phyloP scores from a whole-genome alignment of 2,888 invertebrate species.

The Tipula helvola region DNA sequence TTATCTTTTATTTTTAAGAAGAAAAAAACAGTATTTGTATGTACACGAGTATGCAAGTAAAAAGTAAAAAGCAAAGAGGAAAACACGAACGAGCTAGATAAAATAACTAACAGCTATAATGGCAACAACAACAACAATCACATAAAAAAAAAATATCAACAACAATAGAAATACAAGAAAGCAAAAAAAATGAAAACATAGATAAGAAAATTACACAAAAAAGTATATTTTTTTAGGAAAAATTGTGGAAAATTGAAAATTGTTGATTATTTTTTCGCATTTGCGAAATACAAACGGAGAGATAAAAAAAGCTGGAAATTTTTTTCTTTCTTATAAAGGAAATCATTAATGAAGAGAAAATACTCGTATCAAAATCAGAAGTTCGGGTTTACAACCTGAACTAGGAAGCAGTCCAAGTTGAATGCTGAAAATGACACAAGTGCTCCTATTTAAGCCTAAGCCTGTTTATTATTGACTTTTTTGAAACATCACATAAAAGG shows the following conservation, averaged over 20 bases:
- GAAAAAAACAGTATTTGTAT: neutral
- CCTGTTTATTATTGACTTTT: no score
- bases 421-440: no score
- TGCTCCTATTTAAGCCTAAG: no score
- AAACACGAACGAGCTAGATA: neutral
- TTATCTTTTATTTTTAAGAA: neutral
- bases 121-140: neutral
- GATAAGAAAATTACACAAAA: neutral
- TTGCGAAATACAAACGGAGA: neutral
- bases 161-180: neutral
- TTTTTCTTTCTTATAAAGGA: neutral
- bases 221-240: neutral
- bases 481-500: no score
- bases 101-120: neutral
- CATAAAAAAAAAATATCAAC: neutral
- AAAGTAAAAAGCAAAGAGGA: neutral
- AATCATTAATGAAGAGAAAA: neutral
- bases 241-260: neutral
- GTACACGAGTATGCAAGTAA: neutral
- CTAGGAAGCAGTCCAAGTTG: no score
- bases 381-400: neutral
- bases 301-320: neutral
- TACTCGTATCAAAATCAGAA: neutral
- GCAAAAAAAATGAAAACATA: neutral
- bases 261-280: neutral